phyloP scores from a whole-genome alignment of 2,113 vertebrate genomes.

The Trachemys scripta region DNA sequence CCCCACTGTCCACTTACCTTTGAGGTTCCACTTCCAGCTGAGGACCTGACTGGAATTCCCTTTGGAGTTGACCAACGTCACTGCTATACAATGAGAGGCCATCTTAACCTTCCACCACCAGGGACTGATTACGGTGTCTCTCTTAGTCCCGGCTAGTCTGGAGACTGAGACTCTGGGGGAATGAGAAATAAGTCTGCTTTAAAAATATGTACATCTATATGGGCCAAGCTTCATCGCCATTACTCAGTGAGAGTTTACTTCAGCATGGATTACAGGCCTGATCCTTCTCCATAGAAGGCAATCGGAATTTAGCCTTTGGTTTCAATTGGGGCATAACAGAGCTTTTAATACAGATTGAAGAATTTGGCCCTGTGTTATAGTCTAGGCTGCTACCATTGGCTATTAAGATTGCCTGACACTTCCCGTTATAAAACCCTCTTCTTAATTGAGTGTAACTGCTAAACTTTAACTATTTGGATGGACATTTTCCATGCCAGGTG shows the following conservation, averaged over 20 bases:
- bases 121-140: neutral
- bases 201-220: neutral
- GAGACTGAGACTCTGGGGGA: neutral
- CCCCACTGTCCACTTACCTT: neutral
- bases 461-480: neutral
- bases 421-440: neutral
- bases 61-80: neutral
- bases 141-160: neutral
- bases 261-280: neutral
- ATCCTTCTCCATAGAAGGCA: neutral
- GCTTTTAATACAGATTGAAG: neutral
- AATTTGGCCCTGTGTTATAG: neutral
- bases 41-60: neutral
- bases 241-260: neutral
- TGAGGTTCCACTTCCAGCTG: neutral
- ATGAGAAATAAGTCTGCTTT: neutral
- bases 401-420: neutral
- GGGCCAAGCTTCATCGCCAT: neutral
- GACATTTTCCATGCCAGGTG: neutral
- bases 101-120: neutral
- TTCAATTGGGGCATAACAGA: neutral
- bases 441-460: neutral
- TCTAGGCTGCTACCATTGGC: neutral
- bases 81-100: fast-evolving
- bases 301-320: neutral